Evolutionary conservation across 2,888 invertebrate species (phyloP).

Genomic region (Lamellibrachia columna): DNA sequence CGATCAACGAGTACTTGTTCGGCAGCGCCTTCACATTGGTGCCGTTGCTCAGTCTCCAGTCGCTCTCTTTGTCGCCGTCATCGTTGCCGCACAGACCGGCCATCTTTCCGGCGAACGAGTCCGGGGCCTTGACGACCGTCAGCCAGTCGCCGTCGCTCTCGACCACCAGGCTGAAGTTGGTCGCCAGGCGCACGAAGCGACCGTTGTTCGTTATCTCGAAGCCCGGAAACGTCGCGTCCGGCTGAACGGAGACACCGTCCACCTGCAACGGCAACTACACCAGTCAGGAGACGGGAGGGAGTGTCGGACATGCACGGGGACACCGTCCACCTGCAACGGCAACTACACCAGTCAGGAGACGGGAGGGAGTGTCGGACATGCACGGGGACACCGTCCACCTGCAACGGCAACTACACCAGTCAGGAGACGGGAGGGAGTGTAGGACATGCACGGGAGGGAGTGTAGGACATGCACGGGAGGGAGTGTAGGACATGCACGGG

Average conservation of each 20-base stretch:
- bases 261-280: neutral
- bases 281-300: too few species aligned
- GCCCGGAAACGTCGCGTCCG: slow-evolving; percentile 13
- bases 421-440: neutral
- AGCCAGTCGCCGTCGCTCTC: slow-evolving; percentile 25
- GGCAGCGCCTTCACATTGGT: neutral
- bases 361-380: too few species aligned
- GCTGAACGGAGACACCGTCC: neutral
- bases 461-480: neutral
- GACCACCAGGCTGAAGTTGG: slow-evolving; percentile 27
- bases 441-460: too few species aligned
- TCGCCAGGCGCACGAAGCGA: slow-evolving; percentile 25
- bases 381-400: neutral
- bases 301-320: too few species aligned
- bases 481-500: neutral
- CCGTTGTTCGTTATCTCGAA: slow-evolving; percentile 26
- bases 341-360: too few species aligned
- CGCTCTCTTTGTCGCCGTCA: slow-evolving; percentile 16
- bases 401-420: neutral
- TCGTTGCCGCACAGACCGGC: slow-evolving; percentile 26
- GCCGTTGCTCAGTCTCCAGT: slow-evolving; percentile 5
- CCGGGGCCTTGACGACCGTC: slow-evolving; percentile 23
- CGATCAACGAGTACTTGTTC: neutral
- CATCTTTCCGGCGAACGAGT: neutral
- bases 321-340: too few species aligned